Conservation (phyloP, 2,797 vertebrate genomes). For the Lophura swinhoii region DNA sequence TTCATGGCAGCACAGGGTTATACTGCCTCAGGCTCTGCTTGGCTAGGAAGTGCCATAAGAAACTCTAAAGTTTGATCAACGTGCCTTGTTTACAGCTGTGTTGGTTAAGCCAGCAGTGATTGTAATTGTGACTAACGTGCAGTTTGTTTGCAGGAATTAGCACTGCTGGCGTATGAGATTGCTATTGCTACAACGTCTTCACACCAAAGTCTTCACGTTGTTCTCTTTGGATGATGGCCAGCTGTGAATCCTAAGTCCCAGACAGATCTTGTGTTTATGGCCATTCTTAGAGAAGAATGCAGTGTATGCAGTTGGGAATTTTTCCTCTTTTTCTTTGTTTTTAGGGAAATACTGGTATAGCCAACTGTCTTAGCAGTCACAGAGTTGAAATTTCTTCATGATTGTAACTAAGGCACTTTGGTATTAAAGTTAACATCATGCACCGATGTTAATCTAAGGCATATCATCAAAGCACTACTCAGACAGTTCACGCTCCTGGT, state of each 20-base stretch:
- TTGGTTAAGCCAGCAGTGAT: neutral
- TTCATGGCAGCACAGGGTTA: neutral
- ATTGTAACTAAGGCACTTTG: neutral
- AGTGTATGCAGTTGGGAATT: neutral
- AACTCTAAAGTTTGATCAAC: fast-evolving
- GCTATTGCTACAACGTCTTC: too few species aligned
- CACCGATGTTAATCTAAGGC: neutral
- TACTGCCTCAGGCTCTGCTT: neutral
- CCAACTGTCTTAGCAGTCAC: neutral
- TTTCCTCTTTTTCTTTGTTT: neutral
- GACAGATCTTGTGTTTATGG: neutral
- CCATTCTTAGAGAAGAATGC: neutral
- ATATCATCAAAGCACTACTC: neutral
- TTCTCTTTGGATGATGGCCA: neutral
- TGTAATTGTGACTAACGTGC: neutral
- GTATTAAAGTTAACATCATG: constrained; percentile 7
- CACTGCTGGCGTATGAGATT: neutral
- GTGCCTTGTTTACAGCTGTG: neutral
- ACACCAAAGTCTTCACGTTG: neutral
- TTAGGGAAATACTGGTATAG: neutral
- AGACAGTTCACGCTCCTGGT: neutral
- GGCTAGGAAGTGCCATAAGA: neutral
- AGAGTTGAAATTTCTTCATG: neutral
- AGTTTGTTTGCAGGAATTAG: neutral
- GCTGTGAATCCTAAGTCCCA: neutral